Conservation (phyloP, 2,797 vertebrate genomes). For the Acrossocheilus fasciatus region DNA sequence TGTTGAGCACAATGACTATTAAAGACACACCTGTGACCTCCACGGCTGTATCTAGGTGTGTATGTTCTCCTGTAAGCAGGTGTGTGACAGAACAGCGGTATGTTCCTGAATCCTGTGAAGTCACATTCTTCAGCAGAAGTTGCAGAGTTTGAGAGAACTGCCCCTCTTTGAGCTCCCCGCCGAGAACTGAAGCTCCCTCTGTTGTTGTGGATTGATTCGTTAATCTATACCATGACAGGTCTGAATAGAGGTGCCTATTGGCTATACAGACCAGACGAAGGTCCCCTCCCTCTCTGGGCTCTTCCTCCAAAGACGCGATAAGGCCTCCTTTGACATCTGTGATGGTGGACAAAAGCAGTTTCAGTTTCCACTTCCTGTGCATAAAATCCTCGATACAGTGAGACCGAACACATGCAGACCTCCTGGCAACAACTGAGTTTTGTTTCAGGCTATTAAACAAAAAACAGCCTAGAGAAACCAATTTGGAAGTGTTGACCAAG, state of each 20-base stretch:
- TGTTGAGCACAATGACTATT: neutral
- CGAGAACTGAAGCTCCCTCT: neutral
- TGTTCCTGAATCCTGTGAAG: slow-evolving; percentile 83
- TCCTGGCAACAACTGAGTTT: slow-evolving; percentile 19
- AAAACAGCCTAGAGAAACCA: slow-evolving; percentile 50
- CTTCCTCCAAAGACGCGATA: slow-evolving; percentile 80
- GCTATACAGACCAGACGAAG: slow-evolving; percentile 88
- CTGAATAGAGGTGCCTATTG: slow-evolving; percentile 90
- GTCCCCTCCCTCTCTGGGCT: slow-evolving; percentile 87
- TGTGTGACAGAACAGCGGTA: slow-evolving; percentile 90
- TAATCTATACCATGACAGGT: slow-evolving; percentile 85
- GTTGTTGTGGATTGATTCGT: slow-evolving; percentile 56
- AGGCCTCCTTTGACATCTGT: slow-evolving; percentile 91
- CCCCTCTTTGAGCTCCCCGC: slow-evolving; percentile 68
- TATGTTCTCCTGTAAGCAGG: slow-evolving; percentile 82
- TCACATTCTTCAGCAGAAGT: slow-evolving; percentile 86
- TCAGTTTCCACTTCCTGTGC: slow-evolving; percentile 34
- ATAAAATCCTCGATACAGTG: slow-evolving; percentile 4
- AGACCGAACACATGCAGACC: slow-evolving; percentile 14
- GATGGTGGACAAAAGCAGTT: slow-evolving; percentile 45
- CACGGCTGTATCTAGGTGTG: slow-evolving; percentile 86
- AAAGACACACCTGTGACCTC: slow-evolving; percentile 84
- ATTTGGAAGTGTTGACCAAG: slow-evolving; percentile 54
- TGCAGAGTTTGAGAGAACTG: slow-evolving; percentile 83
- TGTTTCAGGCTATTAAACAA: slow-evolving; percentile 30